phyloP scores from a whole-genome alignment of 2,113 vertebrate genomes.

The Macaca nemestrina region DNA sequence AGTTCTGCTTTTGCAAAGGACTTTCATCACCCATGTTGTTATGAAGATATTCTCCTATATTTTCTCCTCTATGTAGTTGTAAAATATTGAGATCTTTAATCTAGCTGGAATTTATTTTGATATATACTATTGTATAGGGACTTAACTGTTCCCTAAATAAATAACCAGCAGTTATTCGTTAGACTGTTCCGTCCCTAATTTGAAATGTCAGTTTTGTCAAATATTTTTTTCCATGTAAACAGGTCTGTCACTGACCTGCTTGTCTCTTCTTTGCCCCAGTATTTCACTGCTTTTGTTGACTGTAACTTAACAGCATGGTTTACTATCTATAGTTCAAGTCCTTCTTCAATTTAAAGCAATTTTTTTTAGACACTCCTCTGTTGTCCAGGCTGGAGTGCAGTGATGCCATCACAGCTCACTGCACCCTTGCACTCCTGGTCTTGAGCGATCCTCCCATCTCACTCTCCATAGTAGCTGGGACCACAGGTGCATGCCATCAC shows the following conservation, averaged over 20 bases:
- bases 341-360: not conserved
- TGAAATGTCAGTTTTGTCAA: not conserved
- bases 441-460: not conserved
- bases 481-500: not conserved
- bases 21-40: not conserved
- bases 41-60: not conserved
- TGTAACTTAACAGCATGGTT: not conserved
- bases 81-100: not conserved
- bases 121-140: not conserved
- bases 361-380: not conserved
- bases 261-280: not conserved
- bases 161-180: not conserved
- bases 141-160: not conserved
- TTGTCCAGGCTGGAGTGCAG: not conserved
- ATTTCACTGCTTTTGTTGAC: not conserved
- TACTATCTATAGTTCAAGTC: not conserved
- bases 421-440: not conserved
- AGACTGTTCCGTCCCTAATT: not conserved
- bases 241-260: not conserved
- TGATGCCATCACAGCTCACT: not conserved
- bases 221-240: not conserved
- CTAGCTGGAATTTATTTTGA: not conserved
- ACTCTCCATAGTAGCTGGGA: not conserved
- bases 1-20: not conserved
- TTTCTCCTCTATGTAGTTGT: not conserved